A percentile compares a stretch with the other conserved stretches of the same genome.
Evolutionary conservation across 2,113 vertebrate species (phyloP).

Genomic region (Procavia capensis): DNA sequence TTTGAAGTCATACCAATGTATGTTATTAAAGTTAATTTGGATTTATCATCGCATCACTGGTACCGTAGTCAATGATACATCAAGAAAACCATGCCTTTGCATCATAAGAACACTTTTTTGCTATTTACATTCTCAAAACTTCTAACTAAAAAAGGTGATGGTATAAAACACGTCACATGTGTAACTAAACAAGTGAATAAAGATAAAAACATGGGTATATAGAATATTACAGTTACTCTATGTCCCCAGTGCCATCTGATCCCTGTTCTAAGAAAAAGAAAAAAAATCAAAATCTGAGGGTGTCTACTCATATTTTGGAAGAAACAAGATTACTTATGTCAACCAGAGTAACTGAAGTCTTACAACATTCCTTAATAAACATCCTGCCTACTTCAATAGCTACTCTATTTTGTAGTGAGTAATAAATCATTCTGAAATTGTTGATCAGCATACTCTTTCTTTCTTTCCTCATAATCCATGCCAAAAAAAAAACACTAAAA

Average conservation of each 20-base stretch:
- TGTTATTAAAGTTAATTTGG: conserved; percentile 19
- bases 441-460: background rate
- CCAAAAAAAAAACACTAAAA: background rate
- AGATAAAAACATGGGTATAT: background rate
- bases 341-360: conserved; percentile 6
- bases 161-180: background rate
- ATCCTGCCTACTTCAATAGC: background rate
- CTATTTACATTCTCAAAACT: background rate
- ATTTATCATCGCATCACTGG: background rate
- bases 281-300: background rate
- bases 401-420: background rate
- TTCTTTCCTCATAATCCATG: background rate
- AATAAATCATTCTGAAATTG: background rate
- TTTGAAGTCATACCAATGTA: background rate
- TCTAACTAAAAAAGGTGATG: background rate
- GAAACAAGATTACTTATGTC: background rate
- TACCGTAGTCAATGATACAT: background rate
- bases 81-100: background rate
- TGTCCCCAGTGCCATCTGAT: conserved; percentile 41
- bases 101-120: background rate
- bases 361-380: background rate
- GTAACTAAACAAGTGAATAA: background rate
- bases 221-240: background rate
- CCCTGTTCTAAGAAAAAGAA: background rate
- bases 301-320: background rate